These are phyloP conservation scores for Acomys russatus DNA, from an alignment of 2,797 vertebrate species.

Conservation along the genomic window DNA sequence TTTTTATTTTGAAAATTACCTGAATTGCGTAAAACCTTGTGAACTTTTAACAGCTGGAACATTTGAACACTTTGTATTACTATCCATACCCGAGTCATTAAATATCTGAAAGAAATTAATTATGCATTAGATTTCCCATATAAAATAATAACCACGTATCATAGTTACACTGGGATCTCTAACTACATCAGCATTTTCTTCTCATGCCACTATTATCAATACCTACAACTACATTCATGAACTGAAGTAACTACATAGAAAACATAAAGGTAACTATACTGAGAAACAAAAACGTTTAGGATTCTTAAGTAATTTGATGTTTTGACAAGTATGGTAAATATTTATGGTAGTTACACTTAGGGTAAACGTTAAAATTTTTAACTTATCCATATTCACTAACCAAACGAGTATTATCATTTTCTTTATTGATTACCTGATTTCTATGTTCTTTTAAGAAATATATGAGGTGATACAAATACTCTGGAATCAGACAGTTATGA, in stretches of 20 bases:
- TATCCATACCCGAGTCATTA: constrained; percentile 72
- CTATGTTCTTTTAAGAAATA: constrained; percentile 37
- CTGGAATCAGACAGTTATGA: not conserved
- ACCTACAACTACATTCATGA: constrained; percentile 40
- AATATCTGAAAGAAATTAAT: constrained; percentile 85
- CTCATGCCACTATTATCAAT: not conserved
- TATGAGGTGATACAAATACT: not conserved
- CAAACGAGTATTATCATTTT: constrained; percentile 55
- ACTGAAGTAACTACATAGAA: constrained; percentile 55
- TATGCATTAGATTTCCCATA: constrained; percentile 58
- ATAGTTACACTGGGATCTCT: constrained; percentile 8
- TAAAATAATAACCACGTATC: constrained; percentile 51
- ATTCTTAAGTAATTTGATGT: constrained; percentile 42
- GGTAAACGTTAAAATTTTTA: constrained; percentile 21
- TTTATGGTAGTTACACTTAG: constrained; percentile 30
- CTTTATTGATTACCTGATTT: not conserved
- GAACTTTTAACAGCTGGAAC: constrained; percentile 76
- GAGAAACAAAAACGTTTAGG: constrained; percentile 36
- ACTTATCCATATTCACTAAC: constrained; percentile 6
- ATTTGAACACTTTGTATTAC: constrained; percentile 72
- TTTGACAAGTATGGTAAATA: constrained; percentile 49
- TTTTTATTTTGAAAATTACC: constrained; percentile 86
- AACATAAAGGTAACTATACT: constrained; percentile 47
- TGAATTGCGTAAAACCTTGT: constrained; percentile 85
- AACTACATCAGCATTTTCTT: constrained; percentile 48